Evolutionary conservation across 1,140 invertebrate species (phyloP), one percentile per base, ranked within the genome.

Genomic region (Paramacrobiotus metropolitanus): DNA sequence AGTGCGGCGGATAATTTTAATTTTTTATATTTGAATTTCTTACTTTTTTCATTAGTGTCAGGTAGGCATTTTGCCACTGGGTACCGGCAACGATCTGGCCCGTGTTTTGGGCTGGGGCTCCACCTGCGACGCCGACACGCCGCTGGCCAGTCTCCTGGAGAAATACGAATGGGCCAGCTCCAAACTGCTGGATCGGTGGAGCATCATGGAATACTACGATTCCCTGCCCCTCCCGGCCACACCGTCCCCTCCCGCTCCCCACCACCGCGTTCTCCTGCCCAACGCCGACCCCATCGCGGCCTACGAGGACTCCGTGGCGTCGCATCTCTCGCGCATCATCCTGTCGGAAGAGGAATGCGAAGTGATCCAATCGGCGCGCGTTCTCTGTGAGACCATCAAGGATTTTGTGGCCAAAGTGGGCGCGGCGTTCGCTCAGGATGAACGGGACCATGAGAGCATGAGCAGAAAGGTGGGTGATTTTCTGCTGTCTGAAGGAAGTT

Each of bases 111-210:
- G 91, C 21, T 95, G 90, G 90, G 90, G 91, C 21, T 81, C 86
- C 9, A 18, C 86, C 1, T 95, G 90, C 71, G 90, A 95, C 69
- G 88, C 93, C 69, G 91, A 94, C 66, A 84, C 89, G 2, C 86
- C 93, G 73, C 76, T 95, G 44, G 85, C 87, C 20, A 84, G 89
- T 67, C 78, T 94, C 30, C 73, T 96, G 3, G 89, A 95, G 68
- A 84, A 86, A 63, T 89, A 94, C 69, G 91, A 95, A 75, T 83
- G 86, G 66, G 88, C 90, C 4, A 84, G 88, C 65, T 91, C 88
- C 44, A 94, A 93, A 75, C 92, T 94, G 83, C 75, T 96, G 30
- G 91, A 96, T 74, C 82, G 88, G 65, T 91, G 87, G 87, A 87
- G 86, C 68, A 86, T 91, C 68, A 86, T 91, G 87, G 86, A 86